Evolutionary conservation across 2,797 vertebrate species (phyloP).

Genomic region (Crocidura indochinensis): DNA sequence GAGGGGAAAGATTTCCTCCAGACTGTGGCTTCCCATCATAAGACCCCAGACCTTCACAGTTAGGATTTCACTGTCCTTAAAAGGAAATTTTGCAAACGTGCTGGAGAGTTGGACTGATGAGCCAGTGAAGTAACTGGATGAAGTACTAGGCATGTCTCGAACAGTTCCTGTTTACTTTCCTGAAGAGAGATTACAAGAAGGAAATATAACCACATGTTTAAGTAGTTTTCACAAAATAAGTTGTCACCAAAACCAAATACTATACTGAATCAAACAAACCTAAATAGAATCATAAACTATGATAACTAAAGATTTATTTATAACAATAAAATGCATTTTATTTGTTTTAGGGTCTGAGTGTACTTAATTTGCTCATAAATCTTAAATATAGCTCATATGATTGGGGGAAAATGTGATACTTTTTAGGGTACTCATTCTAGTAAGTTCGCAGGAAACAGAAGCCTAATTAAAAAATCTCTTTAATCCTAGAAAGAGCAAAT

Average conservation of each 20-base stretch:
- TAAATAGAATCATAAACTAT: conserved; percentile 6
- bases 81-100: conserved; percentile 52
- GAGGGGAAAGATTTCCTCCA: not conserved
- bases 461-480: conserved; percentile 41
- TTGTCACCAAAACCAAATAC: conserved; percentile 45
- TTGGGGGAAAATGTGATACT: conserved; percentile 23
- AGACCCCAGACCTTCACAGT: conserved; percentile 44
- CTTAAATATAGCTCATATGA: not conserved
- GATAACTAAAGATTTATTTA: conserved; percentile 19
- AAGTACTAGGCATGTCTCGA: not conserved
- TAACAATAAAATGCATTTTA: conserved; percentile 6
- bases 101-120: not conserved
- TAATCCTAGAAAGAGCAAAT: conserved; percentile 57
- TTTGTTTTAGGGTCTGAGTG: conserved; percentile 27
- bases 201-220: conserved; percentile 37
- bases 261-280: conserved; percentile 31
- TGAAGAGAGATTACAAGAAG: conserved; percentile 43
- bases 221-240: conserved; percentile 2
- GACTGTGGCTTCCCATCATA: conserved; percentile 16
- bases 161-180: conserved; percentile 47
- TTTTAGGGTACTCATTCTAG: conserved; percentile 29
- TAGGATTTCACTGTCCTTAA: conserved; percentile 72
- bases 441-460: not conserved
- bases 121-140: not conserved
- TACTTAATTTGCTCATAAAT: not conserved